These are phyloP conservation scores for Adela reaumurella DNA, from an alignment of 2,888 invertebrate species.

Conservation along the genomic window DNA sequence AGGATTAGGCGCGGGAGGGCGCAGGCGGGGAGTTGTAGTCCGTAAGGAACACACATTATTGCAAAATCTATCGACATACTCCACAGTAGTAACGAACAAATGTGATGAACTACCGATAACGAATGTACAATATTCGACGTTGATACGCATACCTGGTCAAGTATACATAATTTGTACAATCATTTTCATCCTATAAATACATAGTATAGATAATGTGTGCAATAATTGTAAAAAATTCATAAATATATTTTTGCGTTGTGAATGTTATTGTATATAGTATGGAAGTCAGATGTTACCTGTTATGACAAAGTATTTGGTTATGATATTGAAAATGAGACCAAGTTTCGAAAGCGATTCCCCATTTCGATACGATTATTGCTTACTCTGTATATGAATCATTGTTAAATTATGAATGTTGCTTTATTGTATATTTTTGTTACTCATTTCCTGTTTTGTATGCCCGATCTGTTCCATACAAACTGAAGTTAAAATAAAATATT, in stretches of 20 bases:
- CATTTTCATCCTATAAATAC: not conserved
- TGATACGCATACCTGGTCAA: not conserved
- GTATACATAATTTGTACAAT: not conserved
- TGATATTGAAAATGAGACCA: slow-evolving; percentile 19
- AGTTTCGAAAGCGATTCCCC: not conserved
- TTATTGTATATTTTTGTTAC: slow-evolving; percentile 48
- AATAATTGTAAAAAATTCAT: slow-evolving; percentile 50
- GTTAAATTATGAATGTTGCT: slow-evolving; percentile 51
- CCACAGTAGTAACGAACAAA: not conserved
- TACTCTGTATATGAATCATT: slow-evolving; percentile 44
- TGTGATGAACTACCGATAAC: not conserved
- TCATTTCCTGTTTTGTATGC: slow-evolving; percentile 7
- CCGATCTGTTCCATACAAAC: slow-evolving; percentile 33
- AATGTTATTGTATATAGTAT: slow-evolving; percentile 54
- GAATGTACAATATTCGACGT: not conserved
- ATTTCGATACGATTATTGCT: not conserved
- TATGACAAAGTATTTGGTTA: slow-evolving; percentile 53
- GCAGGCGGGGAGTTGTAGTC: not conserved
- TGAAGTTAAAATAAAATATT: not conserved
- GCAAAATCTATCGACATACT: not conserved
- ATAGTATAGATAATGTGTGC: slow-evolving; percentile 37
- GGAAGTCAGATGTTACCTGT: slow-evolving; percentile 57
- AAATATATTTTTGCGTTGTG: slow-evolving; percentile 52
- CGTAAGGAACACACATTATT: not conserved
- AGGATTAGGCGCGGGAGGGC: not conserved